These are phyloP conservation scores for Mamestra brassicae DNA, from an alignment of 2,888 invertebrate species.

Conservation along the genomic window DNA sequence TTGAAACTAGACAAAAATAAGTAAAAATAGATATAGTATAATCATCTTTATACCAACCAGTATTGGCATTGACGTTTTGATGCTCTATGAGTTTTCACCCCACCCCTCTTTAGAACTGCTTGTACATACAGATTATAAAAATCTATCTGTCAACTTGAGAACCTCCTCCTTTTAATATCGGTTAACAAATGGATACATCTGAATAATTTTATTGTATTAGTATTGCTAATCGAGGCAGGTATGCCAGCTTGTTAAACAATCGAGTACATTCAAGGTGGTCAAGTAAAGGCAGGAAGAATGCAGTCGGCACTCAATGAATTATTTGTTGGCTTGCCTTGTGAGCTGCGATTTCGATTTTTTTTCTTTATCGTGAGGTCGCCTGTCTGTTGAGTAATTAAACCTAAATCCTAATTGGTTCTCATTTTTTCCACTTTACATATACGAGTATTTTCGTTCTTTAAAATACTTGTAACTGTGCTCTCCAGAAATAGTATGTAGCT, in stretches of 20 bases:
- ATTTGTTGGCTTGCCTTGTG: slow-evolving; percentile 71
- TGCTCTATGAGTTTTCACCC: background rate
- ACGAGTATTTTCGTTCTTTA: background rate
- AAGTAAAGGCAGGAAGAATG: slow-evolving; percentile 85
- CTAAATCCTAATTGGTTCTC: background rate
- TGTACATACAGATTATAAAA: no score
- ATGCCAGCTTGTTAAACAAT: slow-evolving; percentile 73
- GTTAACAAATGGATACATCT: slow-evolving; percentile 41
- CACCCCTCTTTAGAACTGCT: background rate
- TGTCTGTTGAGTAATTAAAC: slow-evolving; percentile 10
- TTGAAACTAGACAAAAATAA: slow-evolving; percentile 23
- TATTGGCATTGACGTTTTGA: background rate
- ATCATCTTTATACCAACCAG: background rate
- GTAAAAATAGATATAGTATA: slow-evolving; percentile 24
- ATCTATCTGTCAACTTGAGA: no score
- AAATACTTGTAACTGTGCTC: background rate
- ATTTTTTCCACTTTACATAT: background rate
- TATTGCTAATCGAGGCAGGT: slow-evolving; percentile 71
- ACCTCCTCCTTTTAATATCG: no score
- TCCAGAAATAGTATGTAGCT: background rate
- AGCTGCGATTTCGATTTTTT: slow-evolving; percentile 47
- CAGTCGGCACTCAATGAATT: slow-evolving; percentile 69
- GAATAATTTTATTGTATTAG: slow-evolving; percentile 54
- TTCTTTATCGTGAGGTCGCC: background rate
- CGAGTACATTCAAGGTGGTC: slow-evolving; percentile 82